Evolutionary conservation across 2,888 invertebrate genomes (phyloP), one percentile per base, ranked within the genome.

Genomic region (Chymomyza fuscimana): DNA sequence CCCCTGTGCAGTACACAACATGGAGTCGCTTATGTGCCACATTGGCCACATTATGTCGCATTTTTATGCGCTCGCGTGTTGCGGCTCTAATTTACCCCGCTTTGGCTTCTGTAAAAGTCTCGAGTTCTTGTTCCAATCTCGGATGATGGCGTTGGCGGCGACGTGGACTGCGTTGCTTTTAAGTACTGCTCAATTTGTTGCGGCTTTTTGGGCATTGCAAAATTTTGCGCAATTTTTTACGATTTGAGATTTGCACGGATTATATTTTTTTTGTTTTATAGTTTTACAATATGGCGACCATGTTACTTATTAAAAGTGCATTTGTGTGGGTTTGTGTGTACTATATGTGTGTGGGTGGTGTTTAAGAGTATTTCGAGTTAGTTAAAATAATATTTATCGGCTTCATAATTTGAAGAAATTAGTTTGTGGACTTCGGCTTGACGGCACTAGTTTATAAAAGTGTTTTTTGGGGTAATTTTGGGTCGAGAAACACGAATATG

Each of bases 241-340:
- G 87, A 87, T 77, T 73, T 63, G 65, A 69, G 82, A 86, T 87
- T 87, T 86, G 87, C 84, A 84, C 81, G 78, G 87, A 86, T 87
- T 85, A 87, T 80, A 73, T 32, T 32, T 32, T 32, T 32, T 32
- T 66, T 50, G 66, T 81, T 86, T 87, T 86, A 86, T 86, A 86
- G 87, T 86, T 86, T 84, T 77, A 84, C 86, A 86, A 86, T 80
- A 87, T 86, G 86, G 84, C 77, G 86, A 75, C 84, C 68, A 73
- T 70, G 65, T 46, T 32, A 63, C 54, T 66, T 60, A 86, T 86
- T 77, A 84, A 84, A 79, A 76, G 76, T 76, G 72, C 77, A 83
- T 82, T 87, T 79, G 72, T 69, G 59, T 63, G 66, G 61, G 12
- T 40, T 15, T 40, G 25, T 65, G 12, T 72, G 69, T 65, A 7